Evolutionary conservation across 1,140 invertebrate genomes (phyloP).

Genomic region (Panonychus citri): DNA sequence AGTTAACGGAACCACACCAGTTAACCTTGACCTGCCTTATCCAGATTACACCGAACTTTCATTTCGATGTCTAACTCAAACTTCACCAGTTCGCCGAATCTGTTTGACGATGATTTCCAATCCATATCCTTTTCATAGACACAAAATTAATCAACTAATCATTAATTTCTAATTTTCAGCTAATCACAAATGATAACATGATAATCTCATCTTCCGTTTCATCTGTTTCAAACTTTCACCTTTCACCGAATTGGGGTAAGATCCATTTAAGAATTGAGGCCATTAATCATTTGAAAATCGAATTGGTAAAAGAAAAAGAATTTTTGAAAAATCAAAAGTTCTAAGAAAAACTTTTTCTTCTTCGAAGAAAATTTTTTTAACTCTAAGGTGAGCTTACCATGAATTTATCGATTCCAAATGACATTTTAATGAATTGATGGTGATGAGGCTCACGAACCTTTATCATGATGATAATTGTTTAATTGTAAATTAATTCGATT

Average conservation of each 20-base stretch:
- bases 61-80: conserved; percentile 61
- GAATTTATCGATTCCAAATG: too few species aligned
- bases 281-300: too few species aligned
- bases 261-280: too few species aligned
- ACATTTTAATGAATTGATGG: too few species aligned
- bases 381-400: too few species aligned
- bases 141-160: background rate
- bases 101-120: conserved; percentile 85
- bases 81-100: conserved; percentile 57
- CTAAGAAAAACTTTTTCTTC: too few species aligned
- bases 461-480: too few species aligned
- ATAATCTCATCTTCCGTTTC: background rate
- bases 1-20: background rate
- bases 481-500: too few species aligned
- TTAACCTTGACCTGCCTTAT: conserved; percentile 43
- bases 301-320: too few species aligned
- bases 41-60: conserved; percentile 53
- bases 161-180: background rate
- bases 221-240: background rate
- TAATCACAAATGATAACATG: background rate
- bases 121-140: conserved; percentile 85
- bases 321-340: too few species aligned
- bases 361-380: too few species aligned
- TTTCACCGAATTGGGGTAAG: background rate
- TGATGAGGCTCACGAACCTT: too few species aligned